Evolutionary conservation across 1,140 invertebrate genomes (phyloP).

Genomic region (Chrysomallon squamiferum): DNA sequence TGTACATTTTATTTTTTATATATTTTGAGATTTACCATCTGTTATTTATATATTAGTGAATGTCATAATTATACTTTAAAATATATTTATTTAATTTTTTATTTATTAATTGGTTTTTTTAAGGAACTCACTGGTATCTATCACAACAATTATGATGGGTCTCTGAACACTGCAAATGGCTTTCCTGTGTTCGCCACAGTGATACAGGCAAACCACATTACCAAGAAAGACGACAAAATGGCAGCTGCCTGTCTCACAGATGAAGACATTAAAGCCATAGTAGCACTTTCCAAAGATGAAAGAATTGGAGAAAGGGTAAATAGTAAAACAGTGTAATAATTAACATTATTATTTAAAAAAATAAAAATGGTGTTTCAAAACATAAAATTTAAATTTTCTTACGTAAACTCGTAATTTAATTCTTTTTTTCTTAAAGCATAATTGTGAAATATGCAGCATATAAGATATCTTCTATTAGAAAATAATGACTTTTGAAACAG

Average conservation of each 20-base stretch:
- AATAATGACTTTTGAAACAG: no score
- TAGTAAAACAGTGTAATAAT: background rate
- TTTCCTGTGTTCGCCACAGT: conserved; percentile 99
- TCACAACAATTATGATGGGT: conserved; percentile 97
- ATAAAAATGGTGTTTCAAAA: background rate
- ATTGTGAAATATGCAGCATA: no score
- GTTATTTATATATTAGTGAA: no score
- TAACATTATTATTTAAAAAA: background rate
- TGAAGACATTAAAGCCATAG: conserved; percentile 81
- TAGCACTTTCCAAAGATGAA: conserved; percentile 75
- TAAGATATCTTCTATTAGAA: no score
- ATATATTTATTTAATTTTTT: conserved; percentile 16
- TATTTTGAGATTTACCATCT: no score
- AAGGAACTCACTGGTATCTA: conserved; percentile 85
- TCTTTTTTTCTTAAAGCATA: no score
- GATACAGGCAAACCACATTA: conserved; percentile 94
- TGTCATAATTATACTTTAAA: no score
- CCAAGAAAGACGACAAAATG: conserved; percentile 91
- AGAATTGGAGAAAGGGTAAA: conserved; percentile 81
- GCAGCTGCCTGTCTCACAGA: conserved; percentile 83
- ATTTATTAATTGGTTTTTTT: conserved; percentile 33
- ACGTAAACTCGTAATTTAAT: no score
- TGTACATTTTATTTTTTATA: no score
- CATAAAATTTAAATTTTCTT: background rate
- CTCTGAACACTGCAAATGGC: conserved; percentile 87